Evolutionary conservation across 2,113 vertebrate species (phyloP).

Genomic region (Myotis davidii): DNA sequence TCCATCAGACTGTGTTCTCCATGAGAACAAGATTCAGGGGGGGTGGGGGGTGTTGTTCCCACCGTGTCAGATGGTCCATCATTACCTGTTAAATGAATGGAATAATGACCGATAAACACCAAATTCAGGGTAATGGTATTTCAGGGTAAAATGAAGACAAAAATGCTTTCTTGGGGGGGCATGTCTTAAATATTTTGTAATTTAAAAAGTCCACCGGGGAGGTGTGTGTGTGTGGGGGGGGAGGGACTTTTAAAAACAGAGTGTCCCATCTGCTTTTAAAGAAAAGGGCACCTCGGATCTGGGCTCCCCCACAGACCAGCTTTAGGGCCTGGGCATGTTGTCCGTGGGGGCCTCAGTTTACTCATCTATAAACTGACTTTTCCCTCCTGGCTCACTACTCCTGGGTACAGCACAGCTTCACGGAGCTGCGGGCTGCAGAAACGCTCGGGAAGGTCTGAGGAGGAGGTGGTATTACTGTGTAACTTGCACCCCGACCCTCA

Average conservation of each 20-base stretch:
- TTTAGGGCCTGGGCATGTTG: accelerated
- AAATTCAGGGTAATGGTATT: neutral
- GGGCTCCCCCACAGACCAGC: neutral
- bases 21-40: neutral
- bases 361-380: neutral
- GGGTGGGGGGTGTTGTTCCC: no score
- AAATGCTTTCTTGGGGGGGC: no score
- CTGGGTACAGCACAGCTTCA: neutral
- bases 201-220: neutral
- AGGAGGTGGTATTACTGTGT: neutral
- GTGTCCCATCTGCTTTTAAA: neutral
- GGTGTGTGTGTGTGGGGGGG: no score
- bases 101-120: neutral
- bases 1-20: neutral
- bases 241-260: neutral
- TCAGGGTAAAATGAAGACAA: neutral
- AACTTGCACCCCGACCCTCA: neutral
- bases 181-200: neutral
- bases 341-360: neutral
- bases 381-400: neutral
- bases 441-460: neutral
- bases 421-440: neutral
- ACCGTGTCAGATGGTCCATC: neutral
- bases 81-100: neutral
- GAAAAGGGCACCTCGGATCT: neutral